Evolutionary conservation across 64 coral and sea anemone genomes (phyloP), one percentile per base, ranked within the genome.

Genomic region (Platygyra sinensis): DNA sequence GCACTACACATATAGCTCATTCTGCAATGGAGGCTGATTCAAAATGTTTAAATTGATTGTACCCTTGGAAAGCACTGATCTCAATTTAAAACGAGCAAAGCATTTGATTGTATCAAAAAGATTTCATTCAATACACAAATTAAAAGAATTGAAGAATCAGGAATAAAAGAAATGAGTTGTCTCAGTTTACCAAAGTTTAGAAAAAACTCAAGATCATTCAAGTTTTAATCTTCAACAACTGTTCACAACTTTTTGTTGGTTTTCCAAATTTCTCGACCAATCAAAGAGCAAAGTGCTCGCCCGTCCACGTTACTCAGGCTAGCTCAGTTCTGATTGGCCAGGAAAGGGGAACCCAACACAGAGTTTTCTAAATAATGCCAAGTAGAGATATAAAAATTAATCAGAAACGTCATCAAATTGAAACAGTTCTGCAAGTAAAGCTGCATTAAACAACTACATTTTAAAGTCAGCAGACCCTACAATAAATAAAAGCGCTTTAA

Each of bases 11-110:
- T 10, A 69, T 69, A n/a, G 9, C 65, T 69, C 63, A 67, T 67
- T 67, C 65, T 25, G 22, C 0, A 69, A 69, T 24, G 62, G 81
- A 85, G 80, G 62, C 30, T 60, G 33, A 72, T 85, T 85, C 72
- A 72, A 50, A 71, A 71, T 39, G 42, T 46, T 46, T 46, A 46
- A 46, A 46, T 46, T 5, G 42, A 46, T 46, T 46, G 42, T 46
- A 46, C 42, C n/a, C 42, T 46, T 7, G 42, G 42, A 46, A 46
- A 46, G 42, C 5, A 46, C 42, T 46, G 5, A 46, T 46, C 42
- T 46, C 42, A 46, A 6, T 46, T 46, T 46, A 46, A 46, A 46
- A 46, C 42, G 42, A 46, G 3, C 42, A 3, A 46, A 46, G 42
- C 6, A 46, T 5, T 46, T 27, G 15, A 50, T 80, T 16, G 52